Conservation (phyloP, 2,888 invertebrate genomes). For the Hipparchia semele region DNA sequence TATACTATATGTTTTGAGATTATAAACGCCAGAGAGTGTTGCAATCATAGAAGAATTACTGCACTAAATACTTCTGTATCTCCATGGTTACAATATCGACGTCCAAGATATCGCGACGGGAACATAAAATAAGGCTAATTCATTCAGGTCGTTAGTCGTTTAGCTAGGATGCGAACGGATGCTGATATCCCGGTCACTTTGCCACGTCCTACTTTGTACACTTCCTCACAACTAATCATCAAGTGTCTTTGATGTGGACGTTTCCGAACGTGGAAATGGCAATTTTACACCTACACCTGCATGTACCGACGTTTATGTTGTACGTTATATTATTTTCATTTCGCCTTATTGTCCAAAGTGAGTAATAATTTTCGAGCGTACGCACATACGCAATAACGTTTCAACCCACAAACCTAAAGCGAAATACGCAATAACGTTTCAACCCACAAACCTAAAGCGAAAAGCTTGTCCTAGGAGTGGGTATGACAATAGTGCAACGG, state of each 20-base stretch:
- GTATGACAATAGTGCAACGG: too few species aligned
- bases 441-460: too few species aligned
- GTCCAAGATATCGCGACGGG: constrained; percentile 25
- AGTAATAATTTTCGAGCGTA: too few species aligned
- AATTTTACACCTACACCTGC: constrained; percentile 45
- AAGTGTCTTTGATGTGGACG: constrained; percentile 47
- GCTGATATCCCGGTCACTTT: constrained; percentile 50
- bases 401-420: too few species aligned
- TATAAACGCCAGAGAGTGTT: too few species aligned
- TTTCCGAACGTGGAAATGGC: constrained; percentile 43
- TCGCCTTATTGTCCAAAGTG: not conserved
- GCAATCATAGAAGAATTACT: too few species aligned
- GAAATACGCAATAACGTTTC: too few species aligned
- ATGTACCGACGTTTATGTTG: constrained; percentile 5
- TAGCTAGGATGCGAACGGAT: constrained; percentile 47
- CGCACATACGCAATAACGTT: too few species aligned
- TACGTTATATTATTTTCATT: not conserved
- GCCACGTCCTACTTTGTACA: constrained; percentile 46
- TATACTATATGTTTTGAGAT: too few species aligned
- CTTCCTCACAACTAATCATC: constrained; percentile 45
- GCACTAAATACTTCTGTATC: too few species aligned
- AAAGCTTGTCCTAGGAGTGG: too few species aligned
- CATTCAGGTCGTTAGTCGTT: constrained; percentile 38
- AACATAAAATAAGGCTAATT: constrained; percentile 41
- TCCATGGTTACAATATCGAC: constrained; percentile 13